Percentiles rank a stretch among this genome's conserved stretches.
These are phyloP conservation scores for Gobiocypris rarus DNA, from an alignment of 2,113 vertebrate species.

Conservation along the genomic window DNA sequence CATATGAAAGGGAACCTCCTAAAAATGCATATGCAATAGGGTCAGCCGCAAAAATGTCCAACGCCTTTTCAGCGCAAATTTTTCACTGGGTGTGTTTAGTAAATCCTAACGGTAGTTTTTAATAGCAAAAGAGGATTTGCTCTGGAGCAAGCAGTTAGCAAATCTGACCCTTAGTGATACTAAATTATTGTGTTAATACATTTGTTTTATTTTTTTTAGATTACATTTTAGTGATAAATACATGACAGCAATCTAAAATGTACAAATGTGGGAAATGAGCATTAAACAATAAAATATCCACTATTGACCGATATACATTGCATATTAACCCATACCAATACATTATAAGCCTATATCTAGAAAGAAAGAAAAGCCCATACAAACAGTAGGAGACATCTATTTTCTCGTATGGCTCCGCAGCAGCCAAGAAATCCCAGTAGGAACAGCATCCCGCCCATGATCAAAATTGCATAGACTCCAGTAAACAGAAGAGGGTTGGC, in stretches of 20 bases:
- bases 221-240: neutral
- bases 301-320: neutral
- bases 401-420: constrained; percentile 91
- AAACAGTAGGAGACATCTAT: constrained; percentile 90
- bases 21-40: no score
- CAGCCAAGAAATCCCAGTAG: constrained; percentile 94
- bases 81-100: no score
- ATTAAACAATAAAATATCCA: neutral
- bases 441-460: constrained; percentile 89
- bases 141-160: no score
- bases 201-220: neutral
- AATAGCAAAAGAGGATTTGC: no score
- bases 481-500: constrained; percentile 90
- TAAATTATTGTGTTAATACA: neutral
- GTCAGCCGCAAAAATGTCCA: no score
- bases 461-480: constrained; percentile 87
- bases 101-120: no score
- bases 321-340: neutral
- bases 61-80: no score
- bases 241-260: neutral
- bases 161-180: no score
- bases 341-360: neutral
- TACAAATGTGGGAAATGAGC: neutral
- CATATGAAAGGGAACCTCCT: no score
- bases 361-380: constrained; percentile 75